A percentile compares a stretch with the other conserved stretches of the same genome.
Conservation (phyloP, 1,140 invertebrate species). For the Aleiodes sp. region DNA sequence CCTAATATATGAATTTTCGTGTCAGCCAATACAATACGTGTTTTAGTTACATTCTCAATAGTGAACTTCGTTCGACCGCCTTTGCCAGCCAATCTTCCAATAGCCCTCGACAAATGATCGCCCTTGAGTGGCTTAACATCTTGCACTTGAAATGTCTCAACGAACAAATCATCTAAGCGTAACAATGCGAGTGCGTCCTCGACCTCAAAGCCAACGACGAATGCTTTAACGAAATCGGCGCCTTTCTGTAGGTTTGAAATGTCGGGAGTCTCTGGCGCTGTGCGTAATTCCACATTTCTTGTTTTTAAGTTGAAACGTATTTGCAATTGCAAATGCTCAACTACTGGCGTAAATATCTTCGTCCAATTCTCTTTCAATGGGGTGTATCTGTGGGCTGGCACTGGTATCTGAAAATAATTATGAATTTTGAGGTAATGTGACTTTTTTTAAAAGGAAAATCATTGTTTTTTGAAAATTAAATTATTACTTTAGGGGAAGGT, state of each 20-base stretch:
- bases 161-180: slow-evolving; percentile 95
- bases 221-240: slow-evolving; percentile 97
- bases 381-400: slow-evolving; percentile 83
- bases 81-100: slow-evolving; percentile 96
- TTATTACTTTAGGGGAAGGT: too few species aligned
- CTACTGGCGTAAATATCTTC: slow-evolving; percentile 96
- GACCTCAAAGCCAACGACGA: slow-evolving; percentile 96
- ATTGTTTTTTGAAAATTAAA: background rate
- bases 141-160: slow-evolving; percentile 97
- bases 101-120: slow-evolving; percentile 94
- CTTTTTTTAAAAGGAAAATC: background rate
- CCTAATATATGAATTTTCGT: slow-evolving; percentile 97
- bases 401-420: slow-evolving; percentile 70
- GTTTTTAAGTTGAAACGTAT: slow-evolving; percentile 94
- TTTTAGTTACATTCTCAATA: slow-evolving; percentile 99
- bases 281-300: slow-evolving; percentile 88
- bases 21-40: slow-evolving; percentile 96
- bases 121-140: slow-evolving; percentile 97
- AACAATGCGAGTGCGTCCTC: slow-evolving; percentile 96
- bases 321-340: slow-evolving; percentile 94
- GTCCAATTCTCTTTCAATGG: slow-evolving; percentile 97
- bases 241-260: slow-evolving; percentile 94
- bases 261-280: slow-evolving; percentile 81
- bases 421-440: too few species aligned
- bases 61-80: slow-evolving; percentile 97